Evolutionary conservation across 1,140 invertebrate genomes (phyloP).

Genomic region (Calliphora vicina): DNA sequence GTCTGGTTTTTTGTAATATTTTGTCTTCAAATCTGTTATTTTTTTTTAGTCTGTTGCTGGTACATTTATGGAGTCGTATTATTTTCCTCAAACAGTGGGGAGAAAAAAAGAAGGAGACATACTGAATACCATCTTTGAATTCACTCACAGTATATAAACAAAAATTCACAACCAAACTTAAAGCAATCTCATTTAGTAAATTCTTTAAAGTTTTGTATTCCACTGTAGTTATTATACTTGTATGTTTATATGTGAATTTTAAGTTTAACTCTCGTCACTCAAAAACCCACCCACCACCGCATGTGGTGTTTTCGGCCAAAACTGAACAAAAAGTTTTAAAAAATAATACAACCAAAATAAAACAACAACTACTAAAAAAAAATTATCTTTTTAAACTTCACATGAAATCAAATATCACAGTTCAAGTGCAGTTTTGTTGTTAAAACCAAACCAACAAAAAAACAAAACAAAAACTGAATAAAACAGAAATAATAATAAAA

Average conservation of each 20-base stretch:
- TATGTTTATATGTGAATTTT: neutral
- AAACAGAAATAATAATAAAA: neutral
- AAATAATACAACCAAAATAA: no score
- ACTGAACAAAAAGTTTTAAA: no score
- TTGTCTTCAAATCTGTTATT: neutral
- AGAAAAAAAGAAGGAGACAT: neutral
- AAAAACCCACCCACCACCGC: slow-evolving; percentile 10
- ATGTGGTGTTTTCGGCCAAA: neutral
- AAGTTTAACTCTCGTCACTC: neutral
- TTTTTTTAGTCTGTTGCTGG: neutral
- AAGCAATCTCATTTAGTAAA: no score
- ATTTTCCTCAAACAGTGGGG: neutral
- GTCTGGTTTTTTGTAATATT: neutral
- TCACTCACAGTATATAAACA: no score
- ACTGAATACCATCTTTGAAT: no score
- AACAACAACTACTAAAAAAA: neutral
- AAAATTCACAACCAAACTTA: no score
- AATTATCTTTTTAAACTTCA: slow-evolving; percentile 37
- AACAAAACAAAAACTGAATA: slow-evolving; percentile 1
- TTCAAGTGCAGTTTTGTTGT: slow-evolving; percentile 51
- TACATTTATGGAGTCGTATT: neutral
- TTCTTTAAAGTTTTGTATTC: no score
- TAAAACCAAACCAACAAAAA: slow-evolving; percentile 27
- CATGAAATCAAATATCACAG: slow-evolving; percentile 51
- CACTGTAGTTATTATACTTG: no score